Conservation (phyloP, 2,888 invertebrate species). For the Aphidoletes aphidimyza region DNA sequence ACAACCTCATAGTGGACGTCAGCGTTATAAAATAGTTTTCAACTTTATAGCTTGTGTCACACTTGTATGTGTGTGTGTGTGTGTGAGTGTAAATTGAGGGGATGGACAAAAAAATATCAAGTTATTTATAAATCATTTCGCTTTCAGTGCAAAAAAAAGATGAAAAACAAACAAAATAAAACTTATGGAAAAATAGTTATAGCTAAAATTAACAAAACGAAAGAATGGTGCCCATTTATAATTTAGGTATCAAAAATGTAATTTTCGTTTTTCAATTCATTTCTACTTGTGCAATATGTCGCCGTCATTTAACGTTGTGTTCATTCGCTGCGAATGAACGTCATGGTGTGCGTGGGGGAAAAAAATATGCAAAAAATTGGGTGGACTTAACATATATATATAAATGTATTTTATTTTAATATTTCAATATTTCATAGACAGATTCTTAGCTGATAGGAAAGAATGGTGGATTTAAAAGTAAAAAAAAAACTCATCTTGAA, state of each 20-base stretch:
- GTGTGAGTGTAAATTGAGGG: too few species aligned
- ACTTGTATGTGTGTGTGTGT: too few species aligned
- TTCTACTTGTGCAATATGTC: background rate
- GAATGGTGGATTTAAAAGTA: constrained; percentile 6
- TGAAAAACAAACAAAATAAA: background rate
- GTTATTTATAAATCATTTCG: background rate
- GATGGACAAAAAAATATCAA: too few species aligned
- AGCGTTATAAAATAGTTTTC: background rate
- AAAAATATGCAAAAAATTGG: background rate
- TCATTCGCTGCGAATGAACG: background rate
- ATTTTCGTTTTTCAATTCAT: background rate
- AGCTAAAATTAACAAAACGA: constrained; percentile 9
- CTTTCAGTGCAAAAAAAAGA: background rate
- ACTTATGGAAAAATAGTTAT: background rate
- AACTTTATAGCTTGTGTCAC: background rate
- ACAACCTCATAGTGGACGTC: constrained; percentile 11
- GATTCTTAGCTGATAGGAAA: background rate
- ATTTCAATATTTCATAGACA: background rate
- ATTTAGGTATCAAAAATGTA: constrained; percentile 28
- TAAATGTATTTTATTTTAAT: background rate
- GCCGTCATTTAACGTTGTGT: background rate
- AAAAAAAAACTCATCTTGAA: background rate
- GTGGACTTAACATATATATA: background rate
- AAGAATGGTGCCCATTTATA: constrained; percentile 1
- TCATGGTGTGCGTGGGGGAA: background rate